Evolutionary conservation across 2,797 vertebrate species (phyloP).

Genomic region (Coranthus polyacanthus): DNA sequence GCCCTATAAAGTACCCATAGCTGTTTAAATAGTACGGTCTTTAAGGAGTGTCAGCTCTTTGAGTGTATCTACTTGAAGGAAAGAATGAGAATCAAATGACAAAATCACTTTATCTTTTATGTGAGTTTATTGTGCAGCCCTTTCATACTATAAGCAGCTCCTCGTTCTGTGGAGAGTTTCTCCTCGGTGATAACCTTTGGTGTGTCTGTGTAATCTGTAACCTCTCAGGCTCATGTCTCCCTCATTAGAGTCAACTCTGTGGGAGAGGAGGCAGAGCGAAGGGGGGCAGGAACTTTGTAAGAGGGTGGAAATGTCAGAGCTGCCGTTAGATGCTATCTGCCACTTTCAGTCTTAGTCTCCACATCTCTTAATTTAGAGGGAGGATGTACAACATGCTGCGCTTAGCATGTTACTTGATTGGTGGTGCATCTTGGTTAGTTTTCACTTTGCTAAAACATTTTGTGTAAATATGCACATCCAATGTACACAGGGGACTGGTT

Average conservation of each 20-base stretch:
- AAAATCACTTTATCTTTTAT: no score
- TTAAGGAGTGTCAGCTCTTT: no score
- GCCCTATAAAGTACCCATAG: no score
- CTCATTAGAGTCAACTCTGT: slow-evolving; percentile 58
- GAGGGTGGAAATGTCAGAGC: slow-evolving; percentile 70
- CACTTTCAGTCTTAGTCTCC: slow-evolving; percentile 32
- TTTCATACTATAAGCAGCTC: not conserved
- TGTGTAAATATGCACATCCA: not conserved
- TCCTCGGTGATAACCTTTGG: slow-evolving; percentile 33
- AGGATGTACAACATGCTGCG: slow-evolving; percentile 39
- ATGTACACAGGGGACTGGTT: not conserved
- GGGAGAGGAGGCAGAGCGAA: slow-evolving; percentile 29
- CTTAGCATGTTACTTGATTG: slow-evolving; percentile 23
- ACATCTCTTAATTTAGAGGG: slow-evolving; percentile 41
- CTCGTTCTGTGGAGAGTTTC: slow-evolving; percentile 14
- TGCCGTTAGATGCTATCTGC: slow-evolving; percentile 50
- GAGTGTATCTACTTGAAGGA: no score
- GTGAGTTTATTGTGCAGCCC: not conserved
- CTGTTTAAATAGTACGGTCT: no score
- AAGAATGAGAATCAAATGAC: no score
- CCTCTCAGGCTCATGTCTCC: slow-evolving; percentile 38
- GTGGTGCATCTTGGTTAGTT: slow-evolving; percentile 4
- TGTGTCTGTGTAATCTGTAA: slow-evolving; percentile 21
- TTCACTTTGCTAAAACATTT: slow-evolving; percentile 4
- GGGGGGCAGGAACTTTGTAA: slow-evolving; percentile 56